Evolutionary conservation across 2,888 invertebrate species (phyloP), one percentile per base, ranked within the genome.

Genomic region (Eristalis pertinax): DNA sequence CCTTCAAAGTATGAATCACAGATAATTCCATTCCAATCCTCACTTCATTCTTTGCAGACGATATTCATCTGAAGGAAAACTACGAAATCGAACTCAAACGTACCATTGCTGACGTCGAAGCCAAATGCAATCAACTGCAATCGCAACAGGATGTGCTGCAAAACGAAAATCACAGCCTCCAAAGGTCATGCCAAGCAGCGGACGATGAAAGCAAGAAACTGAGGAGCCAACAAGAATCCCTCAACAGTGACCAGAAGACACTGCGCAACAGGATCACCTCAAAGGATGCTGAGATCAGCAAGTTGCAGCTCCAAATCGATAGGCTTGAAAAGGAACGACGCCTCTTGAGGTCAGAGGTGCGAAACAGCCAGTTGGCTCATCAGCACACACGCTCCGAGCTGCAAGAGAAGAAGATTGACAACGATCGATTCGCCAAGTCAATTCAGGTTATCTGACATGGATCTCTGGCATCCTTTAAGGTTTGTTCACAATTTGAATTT

Each of bases 101-200:
- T 32, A 91, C 91, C 1, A 90, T 92, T 0, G 90, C 90, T 26
- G 92, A 93, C 67, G 75, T 91, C n/a, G 92, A 93, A 85, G 72
- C 89, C 1, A 92, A 92, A 84, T 90, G 91, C 81, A 82, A 88
- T 22, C 91, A 91, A 79, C 90, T 92, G 2, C 95, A 96, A 83
- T 96, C 96, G 78, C 93, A 96, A 13, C 95, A 97, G 86, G 97
- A 98, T 91, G 94, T 95, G 0, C 94, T 96, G 0, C 93, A 96
- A 10, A 95, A 96, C 15, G 98, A 98, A 91, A 94, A 96, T 43
- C 97, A 97, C 91, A 94, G 95, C 88, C 94, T 96, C 90, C 96
- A 96, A 91, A 97, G 97, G 92, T 95, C 95, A 90, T 94, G 97
- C 62, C 94, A 95, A 86, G 94, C 95, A 88, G 93, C 95, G 0